phyloP scores from a whole-genome alignment of 2,888 invertebrate species.

The Dasypogon diadema region DNA sequence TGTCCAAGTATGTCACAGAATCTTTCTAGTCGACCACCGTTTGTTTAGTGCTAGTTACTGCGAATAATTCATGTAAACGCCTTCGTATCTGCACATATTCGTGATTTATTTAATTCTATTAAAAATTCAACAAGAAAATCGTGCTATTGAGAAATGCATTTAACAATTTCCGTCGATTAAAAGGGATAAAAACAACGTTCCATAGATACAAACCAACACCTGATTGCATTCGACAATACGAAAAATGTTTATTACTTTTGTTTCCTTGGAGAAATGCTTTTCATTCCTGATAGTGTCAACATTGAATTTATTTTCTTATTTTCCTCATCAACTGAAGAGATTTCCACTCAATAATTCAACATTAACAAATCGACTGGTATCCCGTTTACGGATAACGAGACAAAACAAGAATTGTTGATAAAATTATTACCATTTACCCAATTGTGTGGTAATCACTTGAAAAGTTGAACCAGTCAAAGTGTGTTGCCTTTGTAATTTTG shows the following conservation, averaged over 20 bases:
- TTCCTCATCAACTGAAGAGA: background rate
- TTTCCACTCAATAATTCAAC: slow-evolving; percentile 35
- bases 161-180: background rate
- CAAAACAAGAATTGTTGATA: slow-evolving; percentile 19
- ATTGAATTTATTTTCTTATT: background rate
- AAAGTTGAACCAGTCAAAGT: slow-evolving; percentile 18
- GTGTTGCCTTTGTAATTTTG: background rate
- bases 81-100: background rate
- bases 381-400: background rate
- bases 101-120: slow-evolving; percentile 8
- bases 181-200: background rate
- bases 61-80: background rate
- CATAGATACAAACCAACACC: background rate
- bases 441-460: slow-evolving; percentile 52
- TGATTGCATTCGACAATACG: background rate
- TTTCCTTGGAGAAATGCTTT: background rate
- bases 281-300: too few species aligned
- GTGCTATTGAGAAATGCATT: background rate
- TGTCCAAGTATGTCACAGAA: too few species aligned
- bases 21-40: too few species aligned
- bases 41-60: background rate
- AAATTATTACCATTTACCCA: slow-evolving; percentile 46
- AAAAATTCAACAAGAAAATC: slow-evolving; percentile 14
- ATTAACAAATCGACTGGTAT: slow-evolving; percentile 33
- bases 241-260: background rate